Base-by-base conservation (phyloP, 2,113 vertebrate genomes). In the Cairina moschata region DNA sequence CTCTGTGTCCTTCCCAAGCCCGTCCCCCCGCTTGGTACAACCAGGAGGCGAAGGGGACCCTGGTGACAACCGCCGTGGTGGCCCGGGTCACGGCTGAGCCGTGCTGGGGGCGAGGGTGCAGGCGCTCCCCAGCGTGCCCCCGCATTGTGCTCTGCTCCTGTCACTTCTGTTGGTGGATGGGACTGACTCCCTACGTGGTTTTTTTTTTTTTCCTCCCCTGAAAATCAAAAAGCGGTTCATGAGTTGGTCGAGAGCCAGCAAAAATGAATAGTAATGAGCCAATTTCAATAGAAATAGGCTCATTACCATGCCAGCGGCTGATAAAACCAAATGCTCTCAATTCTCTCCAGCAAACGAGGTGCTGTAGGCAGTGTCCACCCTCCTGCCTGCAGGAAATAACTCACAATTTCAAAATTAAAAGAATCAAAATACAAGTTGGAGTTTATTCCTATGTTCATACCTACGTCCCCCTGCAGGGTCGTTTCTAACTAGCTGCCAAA, bases 221-320 rank as follows among this genome's bases (percentile, higher is more conserved):
- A 95, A 97, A 96, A 97, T 96, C 97, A 97, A 97, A 97, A 95
- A 93, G 96, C 95, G 5, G 96, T 97, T 98, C 98, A 98, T 98
- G 94, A 98, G 97, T 98, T 97, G 98, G 97, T 98, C 83, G 90
- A 91, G 85, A 98, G 97, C 97, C 97, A 98, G 96, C 91, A 98
- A 97, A 98, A 98, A 97, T 97, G 97, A 98, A 98, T 97, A 97
- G 97, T 97, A 97, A 98, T 97, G 97, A 98, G 93, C 94, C 95
- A 97, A 97, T 98, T 98, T 97, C 98, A 98, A 98, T 97, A 97
- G 97, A 98, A 98, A 98, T 97, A 97, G 95, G 96, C 95, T 98
- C 97, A 98, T 98, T 98, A 97, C 97, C 95, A 96, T 98, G 96
- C 96, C 97, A 96, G 92, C 65, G 96, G 97, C 95, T 98, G 97